Conservation (phyloP, 2,888 invertebrate genomes). For the Clivina fossor region DNA sequence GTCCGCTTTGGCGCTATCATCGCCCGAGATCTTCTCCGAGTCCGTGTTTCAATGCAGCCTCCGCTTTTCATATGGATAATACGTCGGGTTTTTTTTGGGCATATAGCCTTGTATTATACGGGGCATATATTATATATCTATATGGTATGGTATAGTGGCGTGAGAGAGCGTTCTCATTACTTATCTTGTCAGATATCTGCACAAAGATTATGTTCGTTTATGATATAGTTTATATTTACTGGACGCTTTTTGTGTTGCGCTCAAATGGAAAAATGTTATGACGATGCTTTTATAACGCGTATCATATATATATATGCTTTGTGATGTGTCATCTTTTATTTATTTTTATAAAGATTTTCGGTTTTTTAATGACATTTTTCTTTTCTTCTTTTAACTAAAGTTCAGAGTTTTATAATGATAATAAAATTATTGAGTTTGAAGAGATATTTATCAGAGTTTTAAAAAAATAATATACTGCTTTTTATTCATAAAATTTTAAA, state of each 20-base stretch:
- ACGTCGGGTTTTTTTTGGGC: slow-evolving; percentile 14
- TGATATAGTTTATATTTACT: slow-evolving; percentile 20
- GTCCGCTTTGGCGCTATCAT: slow-evolving; percentile 10
- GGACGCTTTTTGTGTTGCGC: slow-evolving; percentile 2
- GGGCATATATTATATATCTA: no score
- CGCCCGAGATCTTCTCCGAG: slow-evolving; percentile 1
- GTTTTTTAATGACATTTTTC: no score
- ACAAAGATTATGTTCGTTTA: slow-evolving; percentile 16
- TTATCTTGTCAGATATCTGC: slow-evolving; percentile 28
- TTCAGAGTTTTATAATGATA: no score
- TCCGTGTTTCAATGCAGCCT: neutral
- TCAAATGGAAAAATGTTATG: slow-evolving; percentile 12
- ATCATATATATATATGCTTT: no score
- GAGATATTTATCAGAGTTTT: no score
- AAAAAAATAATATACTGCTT: no score
- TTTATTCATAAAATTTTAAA: no score
- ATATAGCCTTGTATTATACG: slow-evolving; percentile 7
- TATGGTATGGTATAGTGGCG: neutral
- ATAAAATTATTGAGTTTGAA: no score
- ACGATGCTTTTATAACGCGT: no score
- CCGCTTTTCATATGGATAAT: slow-evolving; percentile 17
- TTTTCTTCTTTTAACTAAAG: no score
- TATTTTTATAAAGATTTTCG: no score
- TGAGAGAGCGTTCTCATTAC: slow-evolving; percentile 22
- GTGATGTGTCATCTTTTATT: no score